Evolutionary conservation across 2,888 invertebrate species (phyloP).

Genomic region (Chymomyza fuscimana): DNA sequence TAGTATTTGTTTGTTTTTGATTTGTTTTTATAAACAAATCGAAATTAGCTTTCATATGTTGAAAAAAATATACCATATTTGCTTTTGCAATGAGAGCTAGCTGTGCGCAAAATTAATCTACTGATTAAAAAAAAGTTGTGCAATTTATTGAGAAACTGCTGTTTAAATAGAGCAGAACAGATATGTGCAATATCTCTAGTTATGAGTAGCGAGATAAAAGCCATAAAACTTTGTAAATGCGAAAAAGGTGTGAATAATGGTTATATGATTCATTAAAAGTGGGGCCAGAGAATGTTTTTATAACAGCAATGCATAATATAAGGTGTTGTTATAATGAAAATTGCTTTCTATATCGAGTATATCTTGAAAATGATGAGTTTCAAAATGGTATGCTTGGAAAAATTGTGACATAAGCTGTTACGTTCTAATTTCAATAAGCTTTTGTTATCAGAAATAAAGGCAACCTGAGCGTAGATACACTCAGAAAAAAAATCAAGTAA

Average conservation of each 20-base stretch:
- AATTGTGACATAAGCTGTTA: not conserved
- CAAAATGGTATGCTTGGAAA: not conserved
- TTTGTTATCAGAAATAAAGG: not conserved
- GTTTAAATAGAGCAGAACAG: no score
- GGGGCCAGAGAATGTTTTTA: not conserved
- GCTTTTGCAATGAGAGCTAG: not conserved
- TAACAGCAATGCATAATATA: not conserved
- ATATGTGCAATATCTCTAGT: not conserved
- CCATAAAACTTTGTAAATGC: not conserved
- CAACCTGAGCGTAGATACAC: no score
- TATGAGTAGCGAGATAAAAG: not conserved
- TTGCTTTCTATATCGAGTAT: not conserved
- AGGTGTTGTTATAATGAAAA: not conserved
- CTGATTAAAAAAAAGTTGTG: not conserved
- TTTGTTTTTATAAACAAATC: not conserved
- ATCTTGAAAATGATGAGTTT: not conserved
- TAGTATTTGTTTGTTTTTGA: conserved; percentile 1
- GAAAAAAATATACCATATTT: not conserved
- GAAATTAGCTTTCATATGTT: not conserved
- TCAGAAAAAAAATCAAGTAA: no score
- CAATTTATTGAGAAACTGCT: not conserved
- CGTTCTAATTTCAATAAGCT: not conserved
- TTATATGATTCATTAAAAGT: not conserved
- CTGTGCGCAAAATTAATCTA: not conserved
- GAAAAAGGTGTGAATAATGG: not conserved